A percentile compares a stretch with the other conserved stretches of the same genome.
Evolutionary conservation across 1,140 invertebrate genomes (phyloP).

Genomic region (Colletes gigas): DNA sequence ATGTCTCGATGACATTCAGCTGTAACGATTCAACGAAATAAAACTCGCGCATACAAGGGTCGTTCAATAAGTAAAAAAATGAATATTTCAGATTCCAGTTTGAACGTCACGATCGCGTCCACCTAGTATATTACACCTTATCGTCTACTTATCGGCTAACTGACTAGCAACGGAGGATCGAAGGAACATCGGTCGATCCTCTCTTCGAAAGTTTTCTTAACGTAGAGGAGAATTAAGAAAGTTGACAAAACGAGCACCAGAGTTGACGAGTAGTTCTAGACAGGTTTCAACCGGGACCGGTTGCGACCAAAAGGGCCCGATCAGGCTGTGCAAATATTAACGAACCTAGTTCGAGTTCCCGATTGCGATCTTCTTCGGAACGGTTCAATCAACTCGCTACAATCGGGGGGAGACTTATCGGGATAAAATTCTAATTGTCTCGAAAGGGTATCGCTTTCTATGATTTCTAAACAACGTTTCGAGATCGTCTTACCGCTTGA

Average conservation of each 20-base stretch:
- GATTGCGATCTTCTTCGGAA: not conserved
- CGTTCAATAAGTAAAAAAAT: no score
- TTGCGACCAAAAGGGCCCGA: not conserved
- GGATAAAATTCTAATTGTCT: not conserved
- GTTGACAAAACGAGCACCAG: slow-evolving; percentile 28
- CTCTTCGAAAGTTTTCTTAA: slow-evolving; percentile 6
- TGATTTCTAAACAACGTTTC: not conserved
- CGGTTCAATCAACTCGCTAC: not conserved
- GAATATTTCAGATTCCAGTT: not conserved
- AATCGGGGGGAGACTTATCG: not conserved
- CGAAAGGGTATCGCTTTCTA: not conserved
- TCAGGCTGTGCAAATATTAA: not conserved
- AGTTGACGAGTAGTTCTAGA: slow-evolving; percentile 1
- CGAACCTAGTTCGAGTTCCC: not conserved
- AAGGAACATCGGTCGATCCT: slow-evolving; percentile 6
- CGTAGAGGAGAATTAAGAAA: slow-evolving; percentile 3
- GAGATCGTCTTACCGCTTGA: not conserved
- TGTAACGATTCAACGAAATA: not conserved
- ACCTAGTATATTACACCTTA: slow-evolving; percentile 18
- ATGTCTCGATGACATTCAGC: not conserved
- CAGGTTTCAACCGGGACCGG: not conserved
- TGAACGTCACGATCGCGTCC: not conserved
- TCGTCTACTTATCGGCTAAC: slow-evolving; percentile 54
- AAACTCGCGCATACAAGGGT: slow-evolving; percentile 1
- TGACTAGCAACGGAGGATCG: slow-evolving; percentile 58